Conservation (phyloP, 2,888 invertebrate species). For the Strigamia transsilvanica region DNA sequence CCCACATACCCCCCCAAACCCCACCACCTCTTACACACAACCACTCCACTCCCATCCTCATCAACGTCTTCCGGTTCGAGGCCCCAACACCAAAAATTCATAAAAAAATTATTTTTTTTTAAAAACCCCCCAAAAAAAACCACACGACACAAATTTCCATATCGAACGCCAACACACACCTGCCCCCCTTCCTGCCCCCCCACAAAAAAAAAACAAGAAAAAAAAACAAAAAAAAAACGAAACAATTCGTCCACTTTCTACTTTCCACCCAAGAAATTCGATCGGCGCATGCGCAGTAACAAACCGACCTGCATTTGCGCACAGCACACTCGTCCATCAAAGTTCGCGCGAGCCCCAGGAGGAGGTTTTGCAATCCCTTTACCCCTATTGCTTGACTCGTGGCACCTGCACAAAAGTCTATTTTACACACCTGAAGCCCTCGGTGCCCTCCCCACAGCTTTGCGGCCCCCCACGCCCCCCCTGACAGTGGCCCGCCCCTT, state of each 20-base stretch:
- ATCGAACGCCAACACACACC: neutral
- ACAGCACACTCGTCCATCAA: conserved; percentile 33
- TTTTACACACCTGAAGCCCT: neutral
- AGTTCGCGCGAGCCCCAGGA: conserved; percentile 29
- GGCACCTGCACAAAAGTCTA: conserved; percentile 10
- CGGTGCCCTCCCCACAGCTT: neutral
- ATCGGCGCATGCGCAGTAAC: conserved; percentile 1
- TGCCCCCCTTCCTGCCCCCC: too few relatives aligned
- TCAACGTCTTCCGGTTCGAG: conserved; percentile 31
- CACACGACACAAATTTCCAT: neutral
- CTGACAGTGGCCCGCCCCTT: neutral
- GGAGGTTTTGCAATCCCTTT: neutral
- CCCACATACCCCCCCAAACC: conserved; percentile 51
- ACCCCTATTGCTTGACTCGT: conserved; percentile 27
- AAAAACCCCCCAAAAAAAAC: neutral
- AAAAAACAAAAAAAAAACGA: neutral
- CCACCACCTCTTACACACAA: conserved; percentile 18
- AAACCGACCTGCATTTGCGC: conserved; percentile 19
- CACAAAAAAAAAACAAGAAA: neutral
- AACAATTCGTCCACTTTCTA: conserved; percentile 4
- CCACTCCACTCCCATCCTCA: conserved; percentile 27
- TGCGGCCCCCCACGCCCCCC: neutral
- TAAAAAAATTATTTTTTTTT: too few relatives aligned
- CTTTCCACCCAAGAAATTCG: conserved; percentile 18
- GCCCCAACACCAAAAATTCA: conserved; percentile 24